Conservation (phyloP, 2,888 invertebrate species). For the Branchipolynoe longqiensis region DNA sequence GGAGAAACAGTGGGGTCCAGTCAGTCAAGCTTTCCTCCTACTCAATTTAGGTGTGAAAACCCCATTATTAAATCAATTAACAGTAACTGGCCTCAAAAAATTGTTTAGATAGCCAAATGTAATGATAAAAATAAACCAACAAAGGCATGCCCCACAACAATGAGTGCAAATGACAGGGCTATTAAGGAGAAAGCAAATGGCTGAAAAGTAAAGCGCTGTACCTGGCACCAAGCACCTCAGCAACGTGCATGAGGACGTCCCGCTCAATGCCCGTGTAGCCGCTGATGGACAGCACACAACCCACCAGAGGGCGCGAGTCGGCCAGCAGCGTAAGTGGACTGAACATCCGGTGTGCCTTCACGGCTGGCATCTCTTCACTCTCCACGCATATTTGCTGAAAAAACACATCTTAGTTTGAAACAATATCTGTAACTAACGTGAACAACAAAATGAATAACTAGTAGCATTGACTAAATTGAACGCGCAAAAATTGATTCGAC, state of each 20-base stretch:
- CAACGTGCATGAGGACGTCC: slow-evolving; percentile 87
- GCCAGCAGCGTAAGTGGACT: slow-evolving; percentile 83
- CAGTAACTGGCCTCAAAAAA: no score
- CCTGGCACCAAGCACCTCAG: slow-evolving; percentile 82
- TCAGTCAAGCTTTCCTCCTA: not conserved
- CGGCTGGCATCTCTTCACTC: slow-evolving; percentile 71
- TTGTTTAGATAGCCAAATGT: no score
- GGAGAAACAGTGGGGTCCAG: not conserved
- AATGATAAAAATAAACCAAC: no score
- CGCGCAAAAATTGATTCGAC: no score
- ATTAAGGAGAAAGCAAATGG: no score
- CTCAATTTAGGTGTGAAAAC: no score
- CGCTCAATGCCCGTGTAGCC: slow-evolving; percentile 89
- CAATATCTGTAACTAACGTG: not conserved
- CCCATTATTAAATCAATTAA: no score
- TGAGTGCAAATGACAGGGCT: no score
- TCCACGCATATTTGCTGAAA: slow-evolving; percentile 81
- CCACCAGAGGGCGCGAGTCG: slow-evolving; percentile 84
- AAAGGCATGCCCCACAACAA: no score
- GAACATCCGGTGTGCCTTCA: slow-evolving; percentile 75
- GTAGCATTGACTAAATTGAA: no score
- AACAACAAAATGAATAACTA: not conserved
- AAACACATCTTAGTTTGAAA: not conserved
- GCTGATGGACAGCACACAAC: slow-evolving; percentile 88
- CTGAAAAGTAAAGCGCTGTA: no score